Percentiles rank a stretch among this genome's conserved stretches.
phyloP scores from a whole-genome alignment of 2,113 vertebrate species.

The Misgurnus anguillicaudatus region DNA sequence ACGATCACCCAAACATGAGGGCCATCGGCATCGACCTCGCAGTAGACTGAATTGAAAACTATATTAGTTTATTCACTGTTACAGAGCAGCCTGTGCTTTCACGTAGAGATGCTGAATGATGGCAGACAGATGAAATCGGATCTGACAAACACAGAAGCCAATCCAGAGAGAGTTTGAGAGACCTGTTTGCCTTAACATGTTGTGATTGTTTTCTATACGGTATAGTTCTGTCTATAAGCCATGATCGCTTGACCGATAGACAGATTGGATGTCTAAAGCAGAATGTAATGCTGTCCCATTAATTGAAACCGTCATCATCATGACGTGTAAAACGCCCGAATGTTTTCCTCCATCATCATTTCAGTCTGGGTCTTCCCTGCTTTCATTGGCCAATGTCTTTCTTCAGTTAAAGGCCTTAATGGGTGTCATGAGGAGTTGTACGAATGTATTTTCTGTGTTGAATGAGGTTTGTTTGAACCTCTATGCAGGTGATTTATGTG shows the following conservation, averaged over 20 bases:
- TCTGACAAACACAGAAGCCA: slow-evolving; percentile 35
- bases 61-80: no score
- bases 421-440: slow-evolving; percentile 24
- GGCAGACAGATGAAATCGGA: slow-evolving; percentile 8
- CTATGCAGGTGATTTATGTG: slow-evolving; percentile 66
- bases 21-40: neutral
- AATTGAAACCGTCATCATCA: neutral
- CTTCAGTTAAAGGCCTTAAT: slow-evolving; percentile 16
- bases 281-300: slow-evolving; percentile 38
- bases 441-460: slow-evolving; percentile 32
- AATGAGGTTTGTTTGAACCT: slow-evolving; percentile 56
- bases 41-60: slow-evolving; percentile 13
- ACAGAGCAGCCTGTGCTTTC: no score
- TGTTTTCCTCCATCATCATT: neutral
- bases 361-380: neutral
- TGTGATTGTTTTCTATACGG: slow-evolving; percentile 55
- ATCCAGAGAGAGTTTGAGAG: slow-evolving; percentile 44
- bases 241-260: slow-evolving; percentile 65
- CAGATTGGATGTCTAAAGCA: slow-evolving; percentile 43
- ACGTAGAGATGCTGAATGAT: neutral
- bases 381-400: neutral
- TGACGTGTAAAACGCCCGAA: no score
- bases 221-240: slow-evolving; percentile 63
- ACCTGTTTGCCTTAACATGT: slow-evolving; percentile 73
- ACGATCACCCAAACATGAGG: neutral